phyloP scores from a whole-genome alignment of 2,113 vertebrate genomes.

The Catharus fuscescens region DNA sequence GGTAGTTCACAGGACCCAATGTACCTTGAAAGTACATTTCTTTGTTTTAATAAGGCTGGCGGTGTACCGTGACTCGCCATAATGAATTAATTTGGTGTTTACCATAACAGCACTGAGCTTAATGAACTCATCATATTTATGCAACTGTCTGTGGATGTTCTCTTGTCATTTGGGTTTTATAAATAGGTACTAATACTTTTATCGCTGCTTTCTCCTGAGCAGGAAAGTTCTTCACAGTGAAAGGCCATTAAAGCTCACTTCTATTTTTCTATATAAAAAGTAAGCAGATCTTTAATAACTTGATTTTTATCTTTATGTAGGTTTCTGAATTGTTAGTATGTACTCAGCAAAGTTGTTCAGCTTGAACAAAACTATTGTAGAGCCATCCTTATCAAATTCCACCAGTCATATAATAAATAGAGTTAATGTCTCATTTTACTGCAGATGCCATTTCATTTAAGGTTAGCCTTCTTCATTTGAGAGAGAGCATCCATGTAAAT shows the following conservation, averaged over 20 bases:
- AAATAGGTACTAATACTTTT: conserved; percentile 18
- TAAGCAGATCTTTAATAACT: neutral
- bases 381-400: neutral
- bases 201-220: neutral
- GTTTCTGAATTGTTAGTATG: neutral
- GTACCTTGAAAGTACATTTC: neutral
- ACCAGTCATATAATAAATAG: neutral
- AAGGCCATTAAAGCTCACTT: neutral
- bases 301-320: neutral
- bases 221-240: neutral
- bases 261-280: neutral
- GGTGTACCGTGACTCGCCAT: neutral
- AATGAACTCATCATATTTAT: conserved; percentile 66
- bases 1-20: neutral
- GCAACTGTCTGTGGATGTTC: conserved; percentile 3
- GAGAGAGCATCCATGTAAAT: neutral
- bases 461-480: neutral
- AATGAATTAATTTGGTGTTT: conserved; percentile 70
- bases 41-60: conserved; percentile 51
- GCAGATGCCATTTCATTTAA: neutral
- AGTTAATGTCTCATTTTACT: neutral
- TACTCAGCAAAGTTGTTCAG: neutral
- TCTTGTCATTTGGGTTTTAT: conserved; percentile 33
- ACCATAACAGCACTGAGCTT: conserved; percentile 53
- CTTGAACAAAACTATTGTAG: neutral